Evolutionary conservation across 2,888 invertebrate genomes (phyloP).

Genomic region (Biston betularia): DNA sequence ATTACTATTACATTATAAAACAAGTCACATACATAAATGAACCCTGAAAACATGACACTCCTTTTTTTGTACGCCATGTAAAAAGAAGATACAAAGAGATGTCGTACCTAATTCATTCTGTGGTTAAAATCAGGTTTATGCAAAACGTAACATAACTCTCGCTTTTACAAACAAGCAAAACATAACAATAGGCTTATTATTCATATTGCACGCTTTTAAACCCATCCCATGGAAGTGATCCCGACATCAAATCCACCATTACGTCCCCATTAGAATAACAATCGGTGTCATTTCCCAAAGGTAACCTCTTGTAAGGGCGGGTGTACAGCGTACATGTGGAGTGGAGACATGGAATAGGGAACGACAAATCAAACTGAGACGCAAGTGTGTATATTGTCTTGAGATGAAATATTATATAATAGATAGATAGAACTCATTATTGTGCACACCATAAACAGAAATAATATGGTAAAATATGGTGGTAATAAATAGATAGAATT

Average conservation of each 20-base stretch:
- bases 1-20: no score
- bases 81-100: no score
- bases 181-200: constrained; percentile 11
- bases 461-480: no score
- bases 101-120: not conserved
- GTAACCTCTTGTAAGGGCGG: constrained; percentile 6
- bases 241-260: constrained; percentile 13
- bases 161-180: constrained; percentile 5
- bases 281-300: constrained; percentile 13
- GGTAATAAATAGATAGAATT: no score
- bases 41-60: no score
- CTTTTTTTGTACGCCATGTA: no score
- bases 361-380: not conserved
- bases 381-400: not conserved
- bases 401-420: not conserved
- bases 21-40: no score
- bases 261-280: constrained; percentile 12
- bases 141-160: constrained; percentile 1
- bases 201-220: constrained; percentile 9
- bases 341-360: no score
- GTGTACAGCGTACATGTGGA: not conserved
- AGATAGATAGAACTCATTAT: no score
- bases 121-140: not conserved
- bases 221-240: constrained; percentile 12
- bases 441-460: no score